Percentiles rank a stretch among this genome's conserved stretches.
Evolutionary conservation across 2,113 vertebrate species (phyloP).

Genomic region (Rhabdornis inornatus): DNA sequence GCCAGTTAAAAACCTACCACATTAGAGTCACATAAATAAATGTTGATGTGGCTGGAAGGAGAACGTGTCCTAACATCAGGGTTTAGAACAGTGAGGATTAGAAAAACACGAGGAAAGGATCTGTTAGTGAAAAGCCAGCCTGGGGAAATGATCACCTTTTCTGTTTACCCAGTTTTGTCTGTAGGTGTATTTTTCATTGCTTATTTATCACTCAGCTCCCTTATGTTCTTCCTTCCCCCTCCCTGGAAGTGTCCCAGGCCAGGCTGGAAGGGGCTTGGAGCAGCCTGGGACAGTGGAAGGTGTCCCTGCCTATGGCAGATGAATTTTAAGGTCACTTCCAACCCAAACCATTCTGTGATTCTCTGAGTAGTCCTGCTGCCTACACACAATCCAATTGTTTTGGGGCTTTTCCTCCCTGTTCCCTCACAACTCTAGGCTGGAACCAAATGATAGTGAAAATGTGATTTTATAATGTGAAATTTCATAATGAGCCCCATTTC

Average conservation of each 20-base stretch:
- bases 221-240: background rate
- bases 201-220: background rate
- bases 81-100: background rate
- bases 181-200: background rate
- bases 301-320: background rate
- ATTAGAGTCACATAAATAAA: background rate
- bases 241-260: background rate
- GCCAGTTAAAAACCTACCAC: background rate
- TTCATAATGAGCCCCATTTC: background rate
- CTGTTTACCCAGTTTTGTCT: background rate
- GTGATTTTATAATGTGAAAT: background rate
- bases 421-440: background rate
- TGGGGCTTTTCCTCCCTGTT: background rate
- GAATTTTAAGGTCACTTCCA: background rate
- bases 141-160: background rate
- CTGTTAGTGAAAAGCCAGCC: background rate
- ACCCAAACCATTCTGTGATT: background rate
- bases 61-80: background rate
- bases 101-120: background rate
- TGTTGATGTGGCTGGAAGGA: background rate
- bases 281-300: background rate
- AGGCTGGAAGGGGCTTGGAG: accelerated
- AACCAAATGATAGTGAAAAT: background rate
- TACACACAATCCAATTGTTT: background rate
- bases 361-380: background rate